A percentile compares a stretch with the other conserved stretches of the same genome.
phyloP scores from a whole-genome alignment of 2,797 vertebrate species.

The Chanos chanos region DNA sequence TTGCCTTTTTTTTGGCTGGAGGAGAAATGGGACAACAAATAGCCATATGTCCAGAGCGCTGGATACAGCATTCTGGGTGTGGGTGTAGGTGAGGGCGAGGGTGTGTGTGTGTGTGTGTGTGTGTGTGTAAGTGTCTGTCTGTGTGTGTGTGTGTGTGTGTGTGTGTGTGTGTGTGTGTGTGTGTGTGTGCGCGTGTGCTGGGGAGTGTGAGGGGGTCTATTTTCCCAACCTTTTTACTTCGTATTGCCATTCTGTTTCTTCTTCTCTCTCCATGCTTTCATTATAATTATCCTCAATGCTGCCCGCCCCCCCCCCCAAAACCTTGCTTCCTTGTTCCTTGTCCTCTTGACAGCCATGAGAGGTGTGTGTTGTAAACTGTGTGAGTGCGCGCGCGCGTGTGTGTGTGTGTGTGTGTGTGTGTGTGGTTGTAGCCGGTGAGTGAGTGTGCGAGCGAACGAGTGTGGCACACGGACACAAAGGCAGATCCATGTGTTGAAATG shows the following conservation, averaged over 20 bases:
- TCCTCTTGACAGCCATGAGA: slow-evolving; percentile 35
- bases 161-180: slow-evolving; percentile 21
- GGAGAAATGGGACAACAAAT: slow-evolving; percentile 68
- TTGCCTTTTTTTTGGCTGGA: slow-evolving; percentile 68
- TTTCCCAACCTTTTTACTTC: slow-evolving; percentile 1
- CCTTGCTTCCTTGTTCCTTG: slow-evolving; percentile 23
- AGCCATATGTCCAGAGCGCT: slow-evolving; percentile 71
- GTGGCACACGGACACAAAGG: slow-evolving; percentile 61
- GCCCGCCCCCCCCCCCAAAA: slow-evolving; percentile 37
- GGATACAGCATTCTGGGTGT: slow-evolving; percentile 61
- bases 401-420: slow-evolving; percentile 30
- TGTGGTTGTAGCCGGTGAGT: slow-evolving; percentile 11
- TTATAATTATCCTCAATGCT: slow-evolving; percentile 64
- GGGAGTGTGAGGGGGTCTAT: not conserved
- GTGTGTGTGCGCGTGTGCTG: not conserved
- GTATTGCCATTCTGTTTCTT: not conserved
- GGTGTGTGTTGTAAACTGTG: slow-evolving; percentile 30
- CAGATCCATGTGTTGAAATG: slow-evolving; percentile 82
- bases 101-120: slow-evolving; percentile 21
- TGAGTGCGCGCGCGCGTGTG: slow-evolving; percentile 4
- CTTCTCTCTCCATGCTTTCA: slow-evolving; percentile 31
- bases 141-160: not conserved
- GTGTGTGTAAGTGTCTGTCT: not conserved
- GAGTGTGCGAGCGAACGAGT: slow-evolving; percentile 12
- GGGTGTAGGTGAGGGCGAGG: not conserved